Evolutionary conservation across 2,797 vertebrate genomes (phyloP).

Genomic region (Lepilemur ruficaudatus): DNA sequence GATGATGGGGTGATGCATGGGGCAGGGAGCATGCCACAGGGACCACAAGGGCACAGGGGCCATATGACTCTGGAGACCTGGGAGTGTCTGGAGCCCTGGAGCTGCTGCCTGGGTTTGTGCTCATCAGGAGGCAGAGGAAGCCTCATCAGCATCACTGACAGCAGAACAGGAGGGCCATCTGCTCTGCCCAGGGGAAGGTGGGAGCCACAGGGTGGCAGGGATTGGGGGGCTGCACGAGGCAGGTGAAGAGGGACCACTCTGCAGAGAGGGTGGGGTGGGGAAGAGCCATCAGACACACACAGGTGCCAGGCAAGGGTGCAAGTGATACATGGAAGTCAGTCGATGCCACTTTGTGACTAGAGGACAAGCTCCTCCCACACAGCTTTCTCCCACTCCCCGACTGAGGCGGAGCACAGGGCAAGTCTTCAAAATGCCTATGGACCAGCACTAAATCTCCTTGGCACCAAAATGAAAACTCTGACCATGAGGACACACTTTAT

Average conservation of each 20-base stretch:
- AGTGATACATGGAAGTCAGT: background rate
- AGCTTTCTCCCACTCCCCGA: background rate
- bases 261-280: background rate
- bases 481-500: background rate
- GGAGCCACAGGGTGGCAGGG: background rate
- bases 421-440: background rate
- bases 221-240: background rate
- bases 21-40: fast-evolving
- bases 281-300: fast-evolving
- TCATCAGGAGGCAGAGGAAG: background rate
- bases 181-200: background rate
- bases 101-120: background rate
- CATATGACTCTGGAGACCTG: background rate
- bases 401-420: background rate
- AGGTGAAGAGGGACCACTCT: background rate
- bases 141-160: background rate
- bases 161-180: background rate
- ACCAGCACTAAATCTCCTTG: background rate
- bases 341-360: background rate
- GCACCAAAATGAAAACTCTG: background rate
- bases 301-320: background rate
- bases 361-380: background rate
- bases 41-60: background rate
- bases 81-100: background rate
- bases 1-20: background rate